A percentile compares a stretch with the other conserved stretches of the same genome.
Conservation (phyloP, 2,113 vertebrate species). For the Phasianus colchicus region DNA sequence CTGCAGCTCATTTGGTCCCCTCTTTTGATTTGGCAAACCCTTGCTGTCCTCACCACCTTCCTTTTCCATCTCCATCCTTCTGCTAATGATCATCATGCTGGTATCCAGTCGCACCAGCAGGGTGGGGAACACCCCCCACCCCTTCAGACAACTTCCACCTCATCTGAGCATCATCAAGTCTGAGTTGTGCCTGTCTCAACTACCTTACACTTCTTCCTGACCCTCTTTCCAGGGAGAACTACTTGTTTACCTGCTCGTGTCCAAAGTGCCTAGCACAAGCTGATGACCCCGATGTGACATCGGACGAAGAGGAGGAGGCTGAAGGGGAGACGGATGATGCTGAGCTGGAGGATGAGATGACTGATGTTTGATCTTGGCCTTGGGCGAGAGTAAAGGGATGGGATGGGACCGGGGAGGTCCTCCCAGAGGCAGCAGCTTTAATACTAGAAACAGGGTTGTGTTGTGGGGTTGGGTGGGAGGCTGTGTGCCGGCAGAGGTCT, state of each 20-base stretch:
- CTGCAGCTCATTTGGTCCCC: neutral
- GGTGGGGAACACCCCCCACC: neutral
- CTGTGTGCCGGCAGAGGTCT: neutral
- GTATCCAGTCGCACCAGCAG: neutral
- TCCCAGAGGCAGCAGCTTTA: constrained; percentile 18
- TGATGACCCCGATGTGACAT: constrained; percentile 90
- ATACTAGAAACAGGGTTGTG: constrained; percentile 17
- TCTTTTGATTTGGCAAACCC: neutral
- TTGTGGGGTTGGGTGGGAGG: constrained; percentile 19
- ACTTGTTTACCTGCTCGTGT: constrained; percentile 95
- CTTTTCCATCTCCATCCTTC: neutral
- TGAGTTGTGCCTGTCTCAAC: fast-evolving
- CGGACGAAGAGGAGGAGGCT: constrained; percentile 92
- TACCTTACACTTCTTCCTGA: neutral
- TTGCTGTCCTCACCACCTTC: neutral
- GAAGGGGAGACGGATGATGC: constrained; percentile 91
- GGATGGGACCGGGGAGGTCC: neutral
- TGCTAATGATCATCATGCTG: neutral
- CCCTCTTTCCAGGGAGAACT: constrained; percentile 89
- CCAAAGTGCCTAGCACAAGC: constrained; percentile 92
- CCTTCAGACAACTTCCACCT: too few relatives aligned
- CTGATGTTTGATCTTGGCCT: constrained; percentile 86
- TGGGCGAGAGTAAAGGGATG: neutral
- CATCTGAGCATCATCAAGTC: neutral
- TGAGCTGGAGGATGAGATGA: constrained; percentile 97